Evolutionary conservation across 1,140 invertebrate species (phyloP).

Genomic region (Tigriopus japonicus): DNA sequence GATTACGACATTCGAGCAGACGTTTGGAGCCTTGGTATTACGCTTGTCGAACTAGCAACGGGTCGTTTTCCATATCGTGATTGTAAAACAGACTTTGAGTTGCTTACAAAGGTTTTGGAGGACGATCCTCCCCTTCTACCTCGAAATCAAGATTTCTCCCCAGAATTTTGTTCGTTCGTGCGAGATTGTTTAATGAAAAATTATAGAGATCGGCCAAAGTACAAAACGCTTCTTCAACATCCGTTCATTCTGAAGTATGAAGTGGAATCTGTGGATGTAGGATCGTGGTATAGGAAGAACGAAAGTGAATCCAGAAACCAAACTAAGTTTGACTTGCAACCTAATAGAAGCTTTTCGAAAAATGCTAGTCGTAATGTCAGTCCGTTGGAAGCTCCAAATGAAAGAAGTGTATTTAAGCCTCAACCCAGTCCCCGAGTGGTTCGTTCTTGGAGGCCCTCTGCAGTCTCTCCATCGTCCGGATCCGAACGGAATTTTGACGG

Average conservation of each 20-base stretch:
- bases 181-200: constrained; percentile 63
- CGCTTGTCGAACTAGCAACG: constrained; percentile 67
- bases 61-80: constrained; percentile 56
- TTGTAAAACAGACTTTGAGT: constrained; percentile 82
- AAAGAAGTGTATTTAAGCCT: constrained; percentile 8
- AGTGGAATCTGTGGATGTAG: constrained; percentile 46
- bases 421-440: constrained; percentile 12
- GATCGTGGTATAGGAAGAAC: constrained; percentile 38
- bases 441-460: not conserved
- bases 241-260: constrained; percentile 60
- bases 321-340: not conserved
- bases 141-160: constrained; percentile 27
- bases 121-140: constrained; percentile 57
- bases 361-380: not conserved
- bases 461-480: not conserved
- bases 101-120: constrained; percentile 75
- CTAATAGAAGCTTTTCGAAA: not conserved
- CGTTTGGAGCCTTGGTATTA: constrained; percentile 79
- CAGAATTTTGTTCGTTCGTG: constrained; percentile 33
- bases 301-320: not conserved
- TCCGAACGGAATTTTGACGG: not conserved
- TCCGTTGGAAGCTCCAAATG: not conserved
- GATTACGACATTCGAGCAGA: constrained; percentile 89
- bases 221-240: constrained; percentile 67
- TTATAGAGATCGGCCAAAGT: constrained; percentile 70